Evolutionary conservation across 2,113 vertebrate species (phyloP).

Genomic region (Phaetusa simplex): DNA sequence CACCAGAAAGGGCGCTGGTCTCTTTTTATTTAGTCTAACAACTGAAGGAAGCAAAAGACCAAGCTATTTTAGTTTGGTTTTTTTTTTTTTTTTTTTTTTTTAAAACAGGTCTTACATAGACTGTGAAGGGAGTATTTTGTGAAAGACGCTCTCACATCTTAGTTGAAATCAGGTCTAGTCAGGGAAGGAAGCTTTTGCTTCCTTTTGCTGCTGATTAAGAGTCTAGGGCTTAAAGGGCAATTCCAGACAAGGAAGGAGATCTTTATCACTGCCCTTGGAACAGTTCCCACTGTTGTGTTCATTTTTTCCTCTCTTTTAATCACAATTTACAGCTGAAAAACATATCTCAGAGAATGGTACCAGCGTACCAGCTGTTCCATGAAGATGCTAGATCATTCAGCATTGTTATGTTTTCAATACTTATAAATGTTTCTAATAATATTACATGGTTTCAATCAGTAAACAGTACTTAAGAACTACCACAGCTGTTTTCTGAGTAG

Average conservation of each 20-base stretch:
- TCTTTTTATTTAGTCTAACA: conserved; percentile 61
- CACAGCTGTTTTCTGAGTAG: conserved; percentile 48
- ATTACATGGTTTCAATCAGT: not conserved
- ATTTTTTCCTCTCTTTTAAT: not conserved
- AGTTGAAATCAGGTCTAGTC: conserved; percentile 36
- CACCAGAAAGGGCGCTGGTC: not conserved
- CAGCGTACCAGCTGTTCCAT: not conserved
- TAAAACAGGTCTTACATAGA: not conserved
- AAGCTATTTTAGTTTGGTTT: not conserved
- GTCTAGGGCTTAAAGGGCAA: conserved; percentile 58
- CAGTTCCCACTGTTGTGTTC: conserved; percentile 33
- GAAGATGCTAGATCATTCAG: conserved; percentile 5
- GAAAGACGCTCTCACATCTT: conserved; percentile 49
- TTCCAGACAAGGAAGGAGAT: conserved; percentile 59
- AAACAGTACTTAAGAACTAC: conserved; percentile 30
- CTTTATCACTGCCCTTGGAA: conserved; percentile 53
- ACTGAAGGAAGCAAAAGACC: conserved; percentile 32
- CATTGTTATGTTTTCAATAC: conserved; percentile 35
- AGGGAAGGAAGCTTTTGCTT: conserved; percentile 69
- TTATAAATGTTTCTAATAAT: conserved; percentile 44
- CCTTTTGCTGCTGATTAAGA: conserved; percentile 65
- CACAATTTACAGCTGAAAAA: conserved; percentile 24
- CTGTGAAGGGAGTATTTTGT: not conserved
- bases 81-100: not conserved
- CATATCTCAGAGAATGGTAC: not conserved